These are phyloP conservation scores for Litocranius walleri DNA, from an alignment of 2,113 vertebrate species.

Conservation along the genomic window DNA sequence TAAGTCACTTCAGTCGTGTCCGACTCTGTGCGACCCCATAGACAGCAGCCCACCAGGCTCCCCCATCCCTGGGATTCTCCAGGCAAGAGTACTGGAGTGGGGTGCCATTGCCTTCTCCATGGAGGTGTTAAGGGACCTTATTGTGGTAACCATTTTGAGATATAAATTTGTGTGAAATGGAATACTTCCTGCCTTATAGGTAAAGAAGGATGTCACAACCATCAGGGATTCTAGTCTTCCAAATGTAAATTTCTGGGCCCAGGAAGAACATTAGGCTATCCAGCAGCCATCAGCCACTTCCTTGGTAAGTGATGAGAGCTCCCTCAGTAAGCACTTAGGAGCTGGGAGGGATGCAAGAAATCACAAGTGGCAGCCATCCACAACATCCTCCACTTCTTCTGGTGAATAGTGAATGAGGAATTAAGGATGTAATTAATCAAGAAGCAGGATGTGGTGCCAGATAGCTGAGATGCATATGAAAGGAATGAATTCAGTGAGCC, in stretches of 20 bases:
- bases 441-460: background rate
- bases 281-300: background rate
- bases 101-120: too few species aligned
- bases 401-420: background rate
- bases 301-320: background rate
- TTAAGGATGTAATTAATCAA: background rate
- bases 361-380: background rate
- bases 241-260: background rate
- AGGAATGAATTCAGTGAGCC: background rate
- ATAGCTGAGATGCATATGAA: background rate
- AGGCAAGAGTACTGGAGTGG: too few species aligned
- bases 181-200: background rate
- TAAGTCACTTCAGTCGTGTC: too few species aligned
- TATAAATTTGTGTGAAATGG: background rate
- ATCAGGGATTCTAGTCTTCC: background rate
- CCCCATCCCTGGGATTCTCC: too few species aligned
- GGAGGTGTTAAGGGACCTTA: background rate
- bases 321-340: background rate
- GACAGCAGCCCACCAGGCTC: too few species aligned
- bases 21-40: too few species aligned
- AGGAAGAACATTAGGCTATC: background rate
- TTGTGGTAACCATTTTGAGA: background rate
- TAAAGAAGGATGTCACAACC: background rate
- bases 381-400: background rate
- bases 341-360: background rate